Conservation (phyloP, 2,113 vertebrate genomes). For the Phylloscopus whistleri region DNA sequence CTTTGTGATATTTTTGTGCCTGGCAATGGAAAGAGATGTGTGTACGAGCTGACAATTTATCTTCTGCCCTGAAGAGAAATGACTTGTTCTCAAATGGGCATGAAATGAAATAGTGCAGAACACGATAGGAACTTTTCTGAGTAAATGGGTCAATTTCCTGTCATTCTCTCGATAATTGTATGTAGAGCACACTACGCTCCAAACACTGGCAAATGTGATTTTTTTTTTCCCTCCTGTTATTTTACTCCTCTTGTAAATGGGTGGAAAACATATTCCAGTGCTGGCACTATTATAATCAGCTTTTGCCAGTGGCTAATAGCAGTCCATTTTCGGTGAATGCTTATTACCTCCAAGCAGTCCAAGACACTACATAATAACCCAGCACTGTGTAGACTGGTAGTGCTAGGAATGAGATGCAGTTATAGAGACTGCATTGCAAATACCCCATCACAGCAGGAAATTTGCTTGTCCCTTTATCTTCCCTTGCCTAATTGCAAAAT, state of each 20-base stretch:
- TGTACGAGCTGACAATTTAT: slow-evolving; percentile 50
- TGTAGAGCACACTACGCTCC: slow-evolving; percentile 7
- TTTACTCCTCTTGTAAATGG: slow-evolving; percentile 63
- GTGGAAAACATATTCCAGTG: slow-evolving; percentile 58
- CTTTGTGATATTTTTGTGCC: slow-evolving; percentile 55
- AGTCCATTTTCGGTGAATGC: slow-evolving; percentile 62
- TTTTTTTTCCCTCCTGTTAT: slow-evolving; percentile 12
- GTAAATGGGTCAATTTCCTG: slow-evolving; percentile 67
- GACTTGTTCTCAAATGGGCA: slow-evolving; percentile 66
- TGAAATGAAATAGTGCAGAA: slow-evolving; percentile 66
- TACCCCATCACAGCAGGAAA: slow-evolving; percentile 49
- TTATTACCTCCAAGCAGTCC: slow-evolving; percentile 63
- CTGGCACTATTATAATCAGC: slow-evolving; percentile 62
- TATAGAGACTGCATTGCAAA: background rate
- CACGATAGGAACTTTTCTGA: slow-evolving; percentile 50
- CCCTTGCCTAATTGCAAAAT: slow-evolving; percentile 39
- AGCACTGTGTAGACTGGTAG: slow-evolving; percentile 42
- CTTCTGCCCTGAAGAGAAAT: slow-evolving; percentile 65
- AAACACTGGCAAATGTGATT: slow-evolving; percentile 7
- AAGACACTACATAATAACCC: slow-evolving; percentile 60
- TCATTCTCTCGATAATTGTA: slow-evolving; percentile 67
- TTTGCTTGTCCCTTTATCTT: slow-evolving; percentile 46
- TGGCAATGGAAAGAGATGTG: slow-evolving; percentile 45
- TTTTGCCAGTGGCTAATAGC: slow-evolving; percentile 66
- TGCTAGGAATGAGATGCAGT: slow-evolving; percentile 37